Base-by-base conservation (phyloP, 2,113 vertebrate species). In the Myotis davidii region DNA sequence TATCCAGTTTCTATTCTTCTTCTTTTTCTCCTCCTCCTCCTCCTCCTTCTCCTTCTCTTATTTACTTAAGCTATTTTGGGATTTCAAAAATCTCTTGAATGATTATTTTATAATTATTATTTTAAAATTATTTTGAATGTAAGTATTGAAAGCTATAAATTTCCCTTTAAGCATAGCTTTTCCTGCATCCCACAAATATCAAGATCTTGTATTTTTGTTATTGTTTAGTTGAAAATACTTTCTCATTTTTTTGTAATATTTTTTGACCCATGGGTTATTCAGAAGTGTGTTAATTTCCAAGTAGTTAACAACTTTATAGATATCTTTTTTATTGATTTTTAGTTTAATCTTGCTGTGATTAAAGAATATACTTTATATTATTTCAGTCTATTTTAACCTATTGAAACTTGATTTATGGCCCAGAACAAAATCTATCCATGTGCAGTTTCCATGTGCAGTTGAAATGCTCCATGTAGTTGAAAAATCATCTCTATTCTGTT, bases 141-240 rank as follows among this genome's bases (percentile, higher is more conserved):
- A 82, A 50, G 3, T 70, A 70, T 52, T 61, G 39, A 83, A 83
- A 87, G 45, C 32, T 73, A 56, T 67, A 56, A 56, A 56, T 67
- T 83, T 88, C 6, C 61, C 50, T 67, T 20, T 73, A 74, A 65
- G 17, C 18, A 90, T 34, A 39, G 29, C 37, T 78, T 72, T 78
- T 85, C 32, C 37, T 72, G 14, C 27, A 67, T 67, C 56, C 9
- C 32, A 79, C 14, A 84, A 29, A 72, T 54, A 77, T 16, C 37
- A 6, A 88, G 9, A 29, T 81, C 16, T 45, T 88, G 3, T 52
- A 56, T 73, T 50, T 54, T 64, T 2, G 13, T 85, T 54, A 65
- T 39, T 16, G 59, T 72, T 94, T 87, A 87, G 56, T 74, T 81
- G 81, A 48, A 93, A 81, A 48, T 67, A 79, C 73, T 91, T 88